phyloP scores from a whole-genome alignment of 2,113 vertebrate genomes.

The Muscicapa adusta region DNA sequence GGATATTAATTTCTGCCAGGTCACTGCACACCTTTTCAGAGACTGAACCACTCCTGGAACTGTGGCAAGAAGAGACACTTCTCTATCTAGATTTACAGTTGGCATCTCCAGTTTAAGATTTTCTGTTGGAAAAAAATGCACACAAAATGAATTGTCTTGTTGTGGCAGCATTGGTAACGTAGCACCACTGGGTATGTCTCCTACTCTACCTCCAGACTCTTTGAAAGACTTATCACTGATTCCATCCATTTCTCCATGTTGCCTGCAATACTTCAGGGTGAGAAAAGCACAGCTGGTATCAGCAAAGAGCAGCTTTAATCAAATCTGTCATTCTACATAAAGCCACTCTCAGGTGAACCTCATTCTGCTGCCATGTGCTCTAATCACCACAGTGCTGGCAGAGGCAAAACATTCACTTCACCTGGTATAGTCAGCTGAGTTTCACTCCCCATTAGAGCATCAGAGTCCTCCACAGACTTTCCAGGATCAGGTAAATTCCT shows the following conservation, averaged over 20 bases:
- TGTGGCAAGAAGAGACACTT: constrained; percentile 64
- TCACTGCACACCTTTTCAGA: constrained; percentile 80
- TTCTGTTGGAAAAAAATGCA: constrained; percentile 53
- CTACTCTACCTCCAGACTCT: neutral
- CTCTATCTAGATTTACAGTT: constrained; percentile 72
- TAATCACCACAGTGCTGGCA: neutral
- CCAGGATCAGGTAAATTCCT: fast-evolving
- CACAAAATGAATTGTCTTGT: neutral
- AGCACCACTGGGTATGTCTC: neutral
- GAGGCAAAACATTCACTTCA: constrained; percentile 55
- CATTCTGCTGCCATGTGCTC: neutral
- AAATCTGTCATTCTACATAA: neutral
- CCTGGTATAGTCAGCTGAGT: constrained; percentile 71
- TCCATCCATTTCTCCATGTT: neutral
- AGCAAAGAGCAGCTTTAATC: neutral
- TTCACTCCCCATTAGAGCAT: constrained; percentile 67
- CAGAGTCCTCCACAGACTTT: constrained; percentile 3
- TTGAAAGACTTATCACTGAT: neutral
- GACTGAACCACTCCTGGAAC: constrained; percentile 68
- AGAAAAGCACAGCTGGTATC: neutral
- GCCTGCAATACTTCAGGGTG: neutral
- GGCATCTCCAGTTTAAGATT: constrained; percentile 83
- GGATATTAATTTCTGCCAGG: constrained; percentile 86
- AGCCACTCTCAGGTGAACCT: neutral
- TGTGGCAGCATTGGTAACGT: fast-evolving